Percentiles rank a stretch among this genome's conserved stretches.
These are phyloP conservation scores for Gallinago paraguaiae DNA, from an alignment of 2,113 vertebrate genomes.

Conservation along the genomic window DNA sequence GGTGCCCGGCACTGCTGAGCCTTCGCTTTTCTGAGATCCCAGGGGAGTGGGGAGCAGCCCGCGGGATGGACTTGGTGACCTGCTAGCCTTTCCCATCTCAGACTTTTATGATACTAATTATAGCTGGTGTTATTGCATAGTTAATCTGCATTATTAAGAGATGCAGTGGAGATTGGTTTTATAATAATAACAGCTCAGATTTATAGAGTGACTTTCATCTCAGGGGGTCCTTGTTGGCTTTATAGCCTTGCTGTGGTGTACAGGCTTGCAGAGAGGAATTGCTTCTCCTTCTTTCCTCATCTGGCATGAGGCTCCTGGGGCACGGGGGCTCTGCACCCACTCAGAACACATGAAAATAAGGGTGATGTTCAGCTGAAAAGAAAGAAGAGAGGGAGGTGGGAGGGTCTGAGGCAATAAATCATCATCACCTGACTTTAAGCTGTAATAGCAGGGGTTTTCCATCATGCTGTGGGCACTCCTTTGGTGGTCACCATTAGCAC, in stretches of 20 bases:
- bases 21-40: background rate
- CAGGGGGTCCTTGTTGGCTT: background rate
- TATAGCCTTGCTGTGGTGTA: background rate
- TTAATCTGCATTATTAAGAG: slow-evolving; percentile 61
- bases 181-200: slow-evolving; percentile 40
- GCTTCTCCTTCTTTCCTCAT: background rate
- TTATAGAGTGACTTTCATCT: slow-evolving; percentile 35
- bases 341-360: background rate
- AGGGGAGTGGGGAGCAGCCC: background rate
- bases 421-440: rapidly evolving
- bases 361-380: background rate
- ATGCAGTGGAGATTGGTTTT: slow-evolving; percentile 14
- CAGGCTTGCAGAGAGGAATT: background rate
- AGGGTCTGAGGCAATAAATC: background rate
- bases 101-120: slow-evolving; percentile 46
- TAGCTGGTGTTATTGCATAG: slow-evolving; percentile 1
- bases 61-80: background rate
- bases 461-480: rapidly evolving
- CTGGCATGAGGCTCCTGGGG: background rate
- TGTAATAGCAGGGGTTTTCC: background rate
- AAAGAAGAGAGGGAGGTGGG: background rate
- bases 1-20: background rate
- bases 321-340: background rate
- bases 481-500: background rate
- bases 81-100: background rate